Percentiles rank a stretch among this genome's conserved stretches.
Conservation (phyloP, 1,140 invertebrate genomes). For the Carposina sasakii region DNA sequence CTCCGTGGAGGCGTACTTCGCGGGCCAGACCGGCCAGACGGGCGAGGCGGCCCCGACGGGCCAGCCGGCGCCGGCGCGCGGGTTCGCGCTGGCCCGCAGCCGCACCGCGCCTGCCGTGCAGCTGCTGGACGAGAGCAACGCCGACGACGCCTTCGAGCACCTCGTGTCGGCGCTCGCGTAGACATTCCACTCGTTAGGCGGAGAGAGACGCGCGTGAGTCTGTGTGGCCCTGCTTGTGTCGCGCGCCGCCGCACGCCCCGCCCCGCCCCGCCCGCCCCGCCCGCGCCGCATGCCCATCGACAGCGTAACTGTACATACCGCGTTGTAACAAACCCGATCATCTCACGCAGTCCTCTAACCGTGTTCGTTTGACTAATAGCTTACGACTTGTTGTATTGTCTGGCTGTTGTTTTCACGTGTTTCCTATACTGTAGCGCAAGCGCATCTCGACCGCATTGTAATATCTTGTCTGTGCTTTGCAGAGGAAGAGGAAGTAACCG, state of each 20-base stretch:
- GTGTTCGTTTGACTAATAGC: conserved; percentile 68
- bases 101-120: conserved; percentile 81
- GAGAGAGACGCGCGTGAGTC: conserved; percentile 65
- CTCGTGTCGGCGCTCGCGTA: conserved; percentile 76
- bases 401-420: conserved; percentile 50
- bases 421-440: neutral
- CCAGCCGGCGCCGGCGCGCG: conserved; percentile 67
- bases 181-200: conserved; percentile 62
- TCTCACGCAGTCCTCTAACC: conserved; percentile 51
- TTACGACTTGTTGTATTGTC: conserved; percentile 55
- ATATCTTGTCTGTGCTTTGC: conserved; percentile 15
- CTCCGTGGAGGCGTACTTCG: conserved; percentile 87
- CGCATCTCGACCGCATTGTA: neutral
- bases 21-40: conserved; percentile 50
- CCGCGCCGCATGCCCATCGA: conserved; percentile 18
- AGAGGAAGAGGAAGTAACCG: conserved; percentile 63
- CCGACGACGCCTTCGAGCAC: conserved; percentile 84
- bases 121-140: conserved; percentile 79
- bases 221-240: conserved; percentile 64
- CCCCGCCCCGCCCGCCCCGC: conserved; percentile 14
- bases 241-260: conserved; percentile 22
- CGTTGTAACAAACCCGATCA: conserved; percentile 41
- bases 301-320: conserved; percentile 34
- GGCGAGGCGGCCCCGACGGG: conserved; percentile 38
- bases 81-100: conserved; percentile 76